Base-by-base conservation (phyloP, 2,113 vertebrate species). In the Labeo rohita region DNA sequence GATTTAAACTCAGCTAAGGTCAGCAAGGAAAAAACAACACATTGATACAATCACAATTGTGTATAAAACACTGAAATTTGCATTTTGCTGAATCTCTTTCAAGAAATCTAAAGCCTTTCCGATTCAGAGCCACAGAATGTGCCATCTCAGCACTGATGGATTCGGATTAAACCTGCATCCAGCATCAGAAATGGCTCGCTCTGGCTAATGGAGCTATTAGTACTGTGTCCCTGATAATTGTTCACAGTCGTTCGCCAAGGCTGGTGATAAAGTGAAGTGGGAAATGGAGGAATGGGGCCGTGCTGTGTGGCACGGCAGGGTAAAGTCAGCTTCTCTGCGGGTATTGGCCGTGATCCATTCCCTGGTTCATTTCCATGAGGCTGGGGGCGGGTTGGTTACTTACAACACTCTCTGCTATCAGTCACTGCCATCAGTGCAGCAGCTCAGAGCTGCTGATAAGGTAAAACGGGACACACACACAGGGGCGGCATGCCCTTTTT, bases 211-310 rank as follows among this genome's bases (percentile, higher is more conserved):
- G 49, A 82, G 83, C 77, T 52, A 49, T 84, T 88, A 81, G 50
- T 63, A n/a, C 79, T 63, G 54, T 80, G 66, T 50, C 83, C 84
- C 70, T 52, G 72, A 10, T 84, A 84, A 88, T 89, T 87, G 88
- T 76, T 70, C 77, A 78, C 89, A 86, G 80, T 75, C 43, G 84
- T 79, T 87, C 83, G 8, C 50, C 18, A 18, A 12, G 54, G 65
- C 39, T 36, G 56, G 34, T 54, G 63, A 89, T 84, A 47, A 66
- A 56, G 63, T 56, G n/a, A 65, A 59, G 65, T 56, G 15, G 79
- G 85, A 56, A 72, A 50, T 18, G 56, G 39, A 66, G 45, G 47
- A 84, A 63, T 65, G 78, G 28, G 34, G 66, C 8, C 39, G 4
- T 66, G 39, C 12, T 66, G 68, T 80, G 43, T 82, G 85, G 13